Conservation (phyloP, 2,113 vertebrate species). For the Puffinus mauretanicus region DNA sequence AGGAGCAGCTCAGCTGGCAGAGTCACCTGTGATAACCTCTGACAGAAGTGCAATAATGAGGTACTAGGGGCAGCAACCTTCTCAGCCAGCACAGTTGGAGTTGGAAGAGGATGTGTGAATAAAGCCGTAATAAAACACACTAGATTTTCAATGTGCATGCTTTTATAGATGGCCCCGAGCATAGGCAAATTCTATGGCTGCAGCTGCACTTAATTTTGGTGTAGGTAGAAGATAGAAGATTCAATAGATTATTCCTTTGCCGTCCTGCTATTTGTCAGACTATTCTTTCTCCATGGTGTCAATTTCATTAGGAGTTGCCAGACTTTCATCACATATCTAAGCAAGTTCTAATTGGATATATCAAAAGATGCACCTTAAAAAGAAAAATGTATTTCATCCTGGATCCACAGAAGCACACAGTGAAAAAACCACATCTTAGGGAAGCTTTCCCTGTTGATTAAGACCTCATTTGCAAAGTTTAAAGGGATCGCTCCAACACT, state of each 20-base stretch:
- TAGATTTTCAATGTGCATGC: neutral
- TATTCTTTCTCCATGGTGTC: neutral
- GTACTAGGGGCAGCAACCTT: neutral
- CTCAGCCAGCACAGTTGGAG: neutral
- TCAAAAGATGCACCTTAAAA: neutral
- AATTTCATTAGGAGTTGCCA: neutral
- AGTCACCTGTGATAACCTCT: neutral
- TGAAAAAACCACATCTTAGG: neutral
- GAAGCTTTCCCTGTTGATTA: neutral
- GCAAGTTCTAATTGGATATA: neutral
- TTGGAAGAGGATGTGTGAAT: neutral
- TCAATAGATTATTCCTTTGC: neutral
- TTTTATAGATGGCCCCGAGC: neutral
- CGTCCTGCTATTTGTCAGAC: neutral
- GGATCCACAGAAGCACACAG: neutral
- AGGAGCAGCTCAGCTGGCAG: neutral
- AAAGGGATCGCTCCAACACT: neutral
- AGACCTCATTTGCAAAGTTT: neutral
- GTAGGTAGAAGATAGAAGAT: neutral
- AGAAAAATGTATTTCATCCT: neutral
- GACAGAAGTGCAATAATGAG: neutral
- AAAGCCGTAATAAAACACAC: neutral
- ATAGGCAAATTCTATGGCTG: neutral
- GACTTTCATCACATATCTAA: neutral
- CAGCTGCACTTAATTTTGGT: neutral